Evolutionary conservation across 2,113 vertebrate species (phyloP), one percentile per base, ranked within the genome.

Genomic region (Scalopus aquaticus): DNA sequence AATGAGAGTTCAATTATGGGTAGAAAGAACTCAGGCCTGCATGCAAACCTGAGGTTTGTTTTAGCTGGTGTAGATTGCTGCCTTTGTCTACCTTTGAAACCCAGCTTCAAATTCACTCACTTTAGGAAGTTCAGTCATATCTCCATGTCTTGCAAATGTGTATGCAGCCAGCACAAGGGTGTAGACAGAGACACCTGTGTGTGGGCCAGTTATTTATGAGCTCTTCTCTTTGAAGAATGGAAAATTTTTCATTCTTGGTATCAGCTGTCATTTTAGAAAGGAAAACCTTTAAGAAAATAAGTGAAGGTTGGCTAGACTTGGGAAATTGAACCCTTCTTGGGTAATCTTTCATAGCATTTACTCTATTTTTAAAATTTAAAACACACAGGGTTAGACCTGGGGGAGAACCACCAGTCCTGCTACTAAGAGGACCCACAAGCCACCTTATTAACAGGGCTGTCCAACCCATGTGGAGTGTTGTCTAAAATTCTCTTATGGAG

Each of bases 221-320:
- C 32, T n/a, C n/a, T 24, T 22, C 5, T 64, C 12, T 85, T 70
- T n/a, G 54, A 83, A 17, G 30, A 85, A 22, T 72, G n/a, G 15
- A 26, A 39, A 20, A 32, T 58, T 65, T 88, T 90, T 74, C 46
- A 20, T 94, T 69, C 58, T 69, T 73, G 16, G 9, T 65, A 76
- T 37, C 1, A 2, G 64, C 37, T 83, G 1, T 64, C 22, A 73
- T 92, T 92, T 90, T 73, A 81, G 30, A 80, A 79, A 77, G 54
- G 62, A 89, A 88, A 78, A 86, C 30, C 19, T 85, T 37, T 10
- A 65, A 39, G 76, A 90, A 79, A 26, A 91, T 76, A 39, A 93
- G 30, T 28, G 58, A 77, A 92, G 42, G 26, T 70, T 70, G 49
- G 9, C 11, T 49, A 20, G 35, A 86, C 84, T 89, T 56, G 51